phyloP scores from a whole-genome alignment of 1,140 invertebrate genomes.

The Coboldia fuscipes region DNA sequence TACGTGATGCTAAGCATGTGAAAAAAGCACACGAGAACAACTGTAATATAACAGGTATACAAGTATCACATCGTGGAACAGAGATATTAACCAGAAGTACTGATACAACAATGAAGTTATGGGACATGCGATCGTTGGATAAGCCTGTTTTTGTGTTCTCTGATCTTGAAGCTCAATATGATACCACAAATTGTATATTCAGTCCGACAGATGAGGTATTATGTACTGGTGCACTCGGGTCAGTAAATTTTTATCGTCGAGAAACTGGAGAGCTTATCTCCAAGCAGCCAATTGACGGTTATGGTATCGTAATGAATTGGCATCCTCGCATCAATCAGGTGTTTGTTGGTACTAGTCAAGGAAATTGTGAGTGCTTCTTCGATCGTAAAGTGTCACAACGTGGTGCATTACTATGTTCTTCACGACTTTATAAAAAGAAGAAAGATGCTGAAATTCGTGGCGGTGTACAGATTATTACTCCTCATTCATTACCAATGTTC shows the following conservation, averaged over 20 bases:
- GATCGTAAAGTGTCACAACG: slow-evolving; percentile 66
- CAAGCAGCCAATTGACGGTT: slow-evolving; percentile 55
- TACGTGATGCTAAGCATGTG: slow-evolving; percentile 56
- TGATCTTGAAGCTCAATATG: slow-evolving; percentile 64
- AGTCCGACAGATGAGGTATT: slow-evolving; percentile 84
- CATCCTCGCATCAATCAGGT: slow-evolving; percentile 95
- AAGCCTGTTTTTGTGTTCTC: slow-evolving; percentile 43
- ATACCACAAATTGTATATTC: slow-evolving; percentile 65
- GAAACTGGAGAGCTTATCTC: slow-evolving; percentile 55
- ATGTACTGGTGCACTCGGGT: slow-evolving; percentile 60
- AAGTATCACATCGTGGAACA: slow-evolving; percentile 74
- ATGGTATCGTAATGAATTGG: slow-evolving; percentile 81
- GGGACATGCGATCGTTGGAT: slow-evolving; percentile 78
- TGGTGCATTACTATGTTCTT: slow-evolving; percentile 78
- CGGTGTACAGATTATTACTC: slow-evolving; percentile 88
- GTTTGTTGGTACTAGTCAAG: slow-evolving; percentile 81
- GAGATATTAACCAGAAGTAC: slow-evolving; percentile 58
- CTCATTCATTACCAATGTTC: slow-evolving; percentile 90
- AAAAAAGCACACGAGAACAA: slow-evolving; percentile 64
- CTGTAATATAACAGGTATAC: slow-evolving; percentile 61
- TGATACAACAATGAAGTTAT: slow-evolving; percentile 89
- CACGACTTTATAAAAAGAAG: slow-evolving; percentile 56
- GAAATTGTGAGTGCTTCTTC: slow-evolving; percentile 75
- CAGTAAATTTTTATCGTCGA: slow-evolving; percentile 62
- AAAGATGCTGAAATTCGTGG: slow-evolving; percentile 71